Percentiles rank a stretch among this genome's conserved stretches.
Evolutionary conservation across 2,888 invertebrate species (phyloP).

Genomic region (Macropis europaea): DNA sequence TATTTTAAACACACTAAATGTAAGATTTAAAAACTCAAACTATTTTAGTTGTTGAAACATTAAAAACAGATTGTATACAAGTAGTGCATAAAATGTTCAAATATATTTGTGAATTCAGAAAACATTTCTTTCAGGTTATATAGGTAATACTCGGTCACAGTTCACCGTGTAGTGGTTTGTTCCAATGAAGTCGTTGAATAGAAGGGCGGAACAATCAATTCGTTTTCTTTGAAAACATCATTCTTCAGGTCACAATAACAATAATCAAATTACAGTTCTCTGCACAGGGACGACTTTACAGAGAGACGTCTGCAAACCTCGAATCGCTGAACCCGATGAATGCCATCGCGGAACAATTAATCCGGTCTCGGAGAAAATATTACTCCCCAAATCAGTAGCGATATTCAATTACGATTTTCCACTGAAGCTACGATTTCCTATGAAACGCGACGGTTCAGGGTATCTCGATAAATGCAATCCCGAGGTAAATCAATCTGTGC

Average conservation of each 20-base stretch:
- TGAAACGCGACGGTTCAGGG: neutral
- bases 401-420: constrained; percentile 12
- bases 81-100: too few relatives aligned
- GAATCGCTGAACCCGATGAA: constrained; percentile 7
- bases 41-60: too few relatives aligned
- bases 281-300: neutral
- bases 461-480: neutral
- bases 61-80: too few relatives aligned
- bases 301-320: neutral
- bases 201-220: neutral
- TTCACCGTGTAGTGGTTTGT: too few relatives aligned
- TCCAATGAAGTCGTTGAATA: neutral
- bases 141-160: too few relatives aligned
- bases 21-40: too few relatives aligned
- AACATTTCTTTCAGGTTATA: too few relatives aligned
- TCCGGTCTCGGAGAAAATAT: constrained; percentile 1
- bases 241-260: neutral
- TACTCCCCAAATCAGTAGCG: neutral
- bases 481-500: neutral
- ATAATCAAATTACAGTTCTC: constrained; percentile 4
- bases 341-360: neutral
- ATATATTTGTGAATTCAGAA: too few relatives aligned
- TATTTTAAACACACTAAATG: too few relatives aligned
- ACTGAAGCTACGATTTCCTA: neutral
- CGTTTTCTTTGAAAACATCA: neutral